Conservation (phyloP, 2,113 vertebrate species). For the Rhynchomys soricoides region DNA sequence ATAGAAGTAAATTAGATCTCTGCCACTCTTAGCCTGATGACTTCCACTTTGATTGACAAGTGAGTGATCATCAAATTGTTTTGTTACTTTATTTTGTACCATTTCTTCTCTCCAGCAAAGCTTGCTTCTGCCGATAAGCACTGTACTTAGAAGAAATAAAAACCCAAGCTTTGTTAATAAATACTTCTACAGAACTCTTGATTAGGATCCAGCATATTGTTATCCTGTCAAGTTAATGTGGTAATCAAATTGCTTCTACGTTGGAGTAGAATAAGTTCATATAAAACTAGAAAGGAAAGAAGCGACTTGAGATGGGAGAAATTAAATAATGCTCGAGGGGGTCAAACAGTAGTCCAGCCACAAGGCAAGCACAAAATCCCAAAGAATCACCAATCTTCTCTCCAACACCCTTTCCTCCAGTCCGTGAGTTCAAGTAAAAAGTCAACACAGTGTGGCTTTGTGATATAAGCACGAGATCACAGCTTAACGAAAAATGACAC, state of each 20-base stretch:
- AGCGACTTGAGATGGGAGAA: background rate
- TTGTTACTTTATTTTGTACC: background rate
- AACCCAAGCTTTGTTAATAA: background rate
- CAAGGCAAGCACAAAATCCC: background rate
- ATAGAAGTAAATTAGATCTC: background rate
- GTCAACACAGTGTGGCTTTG: background rate
- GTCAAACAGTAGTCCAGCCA: background rate
- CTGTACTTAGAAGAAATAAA: background rate
- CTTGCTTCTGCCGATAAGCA: background rate
- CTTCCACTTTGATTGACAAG: background rate
- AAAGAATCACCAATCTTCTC: background rate
- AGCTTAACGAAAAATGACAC: background rate
- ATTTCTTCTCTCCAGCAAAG: background rate
- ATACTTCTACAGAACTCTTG: background rate
- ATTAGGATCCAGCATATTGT: background rate
- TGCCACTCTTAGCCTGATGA: background rate
- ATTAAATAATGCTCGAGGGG: background rate
- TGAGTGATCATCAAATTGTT: background rate
- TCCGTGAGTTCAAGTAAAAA: conserved; percentile 13
- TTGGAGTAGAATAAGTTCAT: background rate
- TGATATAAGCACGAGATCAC: background rate
- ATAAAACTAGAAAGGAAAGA: background rate
- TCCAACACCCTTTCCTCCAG: background rate
- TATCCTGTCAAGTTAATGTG: background rate
- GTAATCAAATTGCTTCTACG: background rate